Evolutionary conservation across 2,888 invertebrate genomes (phyloP), one percentile per base, ranked within the genome.

Genomic region (Tricholauxania praeusta): DNA sequence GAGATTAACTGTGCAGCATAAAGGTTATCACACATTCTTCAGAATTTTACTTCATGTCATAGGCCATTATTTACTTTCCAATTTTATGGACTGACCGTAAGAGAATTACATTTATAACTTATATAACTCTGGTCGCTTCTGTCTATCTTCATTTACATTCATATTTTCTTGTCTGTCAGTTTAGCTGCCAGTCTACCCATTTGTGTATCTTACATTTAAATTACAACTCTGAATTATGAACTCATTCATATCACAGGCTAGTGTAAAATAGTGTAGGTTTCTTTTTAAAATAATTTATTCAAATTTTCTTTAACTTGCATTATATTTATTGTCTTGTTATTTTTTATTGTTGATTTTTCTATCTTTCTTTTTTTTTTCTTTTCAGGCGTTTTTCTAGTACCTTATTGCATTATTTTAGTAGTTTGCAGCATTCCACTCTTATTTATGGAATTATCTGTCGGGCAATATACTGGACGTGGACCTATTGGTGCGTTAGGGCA

Each of bases 381-480:
- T 82, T 51, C 91, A 96, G 97, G 97, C 84, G 96, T 96, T 75
- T 98, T 97, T 89, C 91, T 97, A 86, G 93, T 97, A 87, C 97
- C 97, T 79, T 98, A 97, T 89, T 94, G 96, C 88, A 92, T 96
- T 87, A 95, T 96, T 88, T 91, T 97, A 88, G 86, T 96, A 82
- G 90, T 96, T 80, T 96, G 97, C 86, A 96, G 97, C 75, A 92
- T 97, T 79, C 97, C 97, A 19, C 91, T 97, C 89, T 90, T 98
- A 75, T 96, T 96, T 86, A 96, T 97, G 96, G 97, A 98, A 88
- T 88, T 97, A 80, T 93, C 96, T 57, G 91, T 97, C 77, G 97
- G 97, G 51, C 97, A 98, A 87, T 96, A 94, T 85, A 96, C 97
- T 51, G 93, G 96, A 77, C 91, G 96, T 81, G 97, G 97, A 72